Conservation (phyloP, 2,797 vertebrate genomes). For the Etheostoma perlongum region DNA sequence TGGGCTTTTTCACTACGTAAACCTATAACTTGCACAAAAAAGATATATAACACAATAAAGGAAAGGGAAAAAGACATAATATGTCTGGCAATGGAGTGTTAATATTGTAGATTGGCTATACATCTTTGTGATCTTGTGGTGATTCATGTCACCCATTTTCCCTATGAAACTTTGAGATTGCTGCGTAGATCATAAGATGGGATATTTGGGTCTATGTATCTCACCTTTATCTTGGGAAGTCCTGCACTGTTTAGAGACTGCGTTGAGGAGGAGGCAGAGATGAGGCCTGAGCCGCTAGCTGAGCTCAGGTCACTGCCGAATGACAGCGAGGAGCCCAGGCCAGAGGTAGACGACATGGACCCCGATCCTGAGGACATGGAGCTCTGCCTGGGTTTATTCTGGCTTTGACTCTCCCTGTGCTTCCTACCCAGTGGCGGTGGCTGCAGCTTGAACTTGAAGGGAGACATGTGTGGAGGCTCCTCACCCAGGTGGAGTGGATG, state of each 20-base stretch:
- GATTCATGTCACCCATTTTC: neutral
- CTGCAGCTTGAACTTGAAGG: constrained; percentile 96
- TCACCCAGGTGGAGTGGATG: constrained; percentile 82
- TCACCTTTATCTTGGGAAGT: constrained; percentile 89
- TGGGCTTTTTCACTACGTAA: too few relatives aligned
- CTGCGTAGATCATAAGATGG: neutral
- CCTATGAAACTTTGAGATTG: neutral
- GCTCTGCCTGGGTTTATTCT: constrained; percentile 75
- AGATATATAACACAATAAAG: too few relatives aligned
- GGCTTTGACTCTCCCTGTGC: constrained; percentile 81
- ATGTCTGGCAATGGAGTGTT: neutral
- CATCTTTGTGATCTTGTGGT: neutral
- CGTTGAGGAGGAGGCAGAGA: constrained; percentile 82
- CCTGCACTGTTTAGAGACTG: constrained; percentile 86
- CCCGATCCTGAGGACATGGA: constrained; percentile 82
- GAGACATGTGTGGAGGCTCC: constrained; percentile 82
- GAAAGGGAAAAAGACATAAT: too few relatives aligned
- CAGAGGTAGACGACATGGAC: constrained; percentile 83
- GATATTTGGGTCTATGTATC: constrained; percentile 33
- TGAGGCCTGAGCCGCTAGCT: constrained; percentile 79
- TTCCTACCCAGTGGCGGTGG: constrained; percentile 90
- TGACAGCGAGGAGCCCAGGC: constrained; percentile 81
- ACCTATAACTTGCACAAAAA: too few relatives aligned
- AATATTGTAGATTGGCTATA: neutral
- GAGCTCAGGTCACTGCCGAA: constrained; percentile 83